Conservation (phyloP, 2,888 invertebrate species). For the Trachelus troglodyta region DNA sequence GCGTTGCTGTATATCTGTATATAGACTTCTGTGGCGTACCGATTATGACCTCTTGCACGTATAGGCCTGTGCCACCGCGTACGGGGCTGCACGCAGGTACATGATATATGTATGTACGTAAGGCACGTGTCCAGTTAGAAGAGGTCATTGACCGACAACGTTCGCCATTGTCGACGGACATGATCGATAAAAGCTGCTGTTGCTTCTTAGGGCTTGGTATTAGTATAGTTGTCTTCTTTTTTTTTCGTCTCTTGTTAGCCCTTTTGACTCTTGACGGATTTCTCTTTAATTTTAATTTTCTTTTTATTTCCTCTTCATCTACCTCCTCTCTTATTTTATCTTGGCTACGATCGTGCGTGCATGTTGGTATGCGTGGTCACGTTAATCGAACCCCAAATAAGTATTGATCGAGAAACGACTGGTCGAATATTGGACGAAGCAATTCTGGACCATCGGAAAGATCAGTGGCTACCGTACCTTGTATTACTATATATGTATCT, state of each 20-base stretch:
- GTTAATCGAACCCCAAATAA: not conserved
- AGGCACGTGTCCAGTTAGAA: not conserved
- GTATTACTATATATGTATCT: not conserved
- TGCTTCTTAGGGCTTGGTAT: not conserved
- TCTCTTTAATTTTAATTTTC: not conserved
- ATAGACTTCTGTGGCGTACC: not conserved
- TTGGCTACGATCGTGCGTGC: not conserved
- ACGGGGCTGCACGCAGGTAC: not conserved
- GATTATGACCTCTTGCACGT: not conserved
- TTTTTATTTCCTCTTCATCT: not conserved
- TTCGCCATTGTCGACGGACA: conserved; percentile 1
- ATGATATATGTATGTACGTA: not conserved
- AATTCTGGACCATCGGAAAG: not conserved
- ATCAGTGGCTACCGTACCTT: not conserved
- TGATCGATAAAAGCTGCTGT: conserved; percentile 2
- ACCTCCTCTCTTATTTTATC: not conserved
- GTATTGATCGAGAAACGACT: not conserved
- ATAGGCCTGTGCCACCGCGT: not conserved
- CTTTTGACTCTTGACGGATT: not conserved
- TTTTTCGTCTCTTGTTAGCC: not conserved
- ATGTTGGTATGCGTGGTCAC: not conserved
- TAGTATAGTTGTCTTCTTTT: not conserved
- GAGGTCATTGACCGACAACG: conserved; percentile 6
- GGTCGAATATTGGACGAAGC: not conserved
- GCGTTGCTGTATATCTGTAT: not conserved